Conservation (phyloP, 2,113 vertebrate species). For the Dendrocopos noguchii region DNA sequence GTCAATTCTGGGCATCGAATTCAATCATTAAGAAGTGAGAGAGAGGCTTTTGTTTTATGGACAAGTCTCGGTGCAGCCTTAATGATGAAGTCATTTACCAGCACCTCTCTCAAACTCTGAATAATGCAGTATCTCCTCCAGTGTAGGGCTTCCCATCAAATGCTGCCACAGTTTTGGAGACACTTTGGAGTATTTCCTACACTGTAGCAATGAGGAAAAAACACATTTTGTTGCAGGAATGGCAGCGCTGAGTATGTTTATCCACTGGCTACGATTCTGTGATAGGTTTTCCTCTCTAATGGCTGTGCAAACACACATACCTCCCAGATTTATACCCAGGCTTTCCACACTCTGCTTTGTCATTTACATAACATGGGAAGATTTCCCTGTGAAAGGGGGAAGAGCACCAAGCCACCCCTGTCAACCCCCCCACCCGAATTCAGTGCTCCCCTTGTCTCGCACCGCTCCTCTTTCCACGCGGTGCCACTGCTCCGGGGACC, state of each 20-base stretch:
- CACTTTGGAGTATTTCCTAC: background rate
- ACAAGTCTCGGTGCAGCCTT: background rate
- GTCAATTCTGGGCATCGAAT: background rate
- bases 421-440: background rate
- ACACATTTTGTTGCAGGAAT: background rate
- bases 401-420: background rate
- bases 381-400: background rate
- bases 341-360: conserved; percentile 18
- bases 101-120: background rate
- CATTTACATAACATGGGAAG: conserved; percentile 49
- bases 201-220: conserved; percentile 16
- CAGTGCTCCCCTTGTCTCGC: background rate
- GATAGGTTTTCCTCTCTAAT: conserved; percentile 2
- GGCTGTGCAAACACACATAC: background rate
- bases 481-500: background rate
- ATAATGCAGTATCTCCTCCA: conserved; percentile 39
- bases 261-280: background rate
- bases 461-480: background rate
- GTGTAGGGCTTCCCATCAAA: conserved; percentile 33
- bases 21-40: background rate
- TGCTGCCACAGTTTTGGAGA: background rate
- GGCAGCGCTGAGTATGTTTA: background rate
- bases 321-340: conserved; percentile 24
- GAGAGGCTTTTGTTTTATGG: background rate
- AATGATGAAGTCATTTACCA: background rate